phyloP scores from a whole-genome alignment of 2,797 vertebrate species.

The Chanos chanos region DNA sequence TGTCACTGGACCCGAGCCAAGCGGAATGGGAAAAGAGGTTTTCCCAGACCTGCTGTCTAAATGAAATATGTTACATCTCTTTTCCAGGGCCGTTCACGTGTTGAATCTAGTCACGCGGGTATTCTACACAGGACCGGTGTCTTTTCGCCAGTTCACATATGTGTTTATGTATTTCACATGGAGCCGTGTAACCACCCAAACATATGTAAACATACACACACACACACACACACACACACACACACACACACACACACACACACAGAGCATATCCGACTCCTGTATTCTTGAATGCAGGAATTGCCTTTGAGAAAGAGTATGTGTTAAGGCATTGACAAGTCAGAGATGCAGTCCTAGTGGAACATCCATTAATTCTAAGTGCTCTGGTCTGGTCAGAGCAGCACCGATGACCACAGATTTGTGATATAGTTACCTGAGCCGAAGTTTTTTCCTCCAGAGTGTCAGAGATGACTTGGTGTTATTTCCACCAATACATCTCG shows the following conservation, averaged over 20 bases:
- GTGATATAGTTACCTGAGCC: slow-evolving; percentile 34
- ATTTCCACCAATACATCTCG: slow-evolving; percentile 38
- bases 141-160: slow-evolving; percentile 6
- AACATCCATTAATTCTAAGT: too few species aligned
- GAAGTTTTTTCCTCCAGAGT: slow-evolving; percentile 29
- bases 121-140: not conserved
- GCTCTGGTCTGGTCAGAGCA: slow-evolving; percentile 14
- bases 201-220: not conserved
- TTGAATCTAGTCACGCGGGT: not conserved
- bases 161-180: too few species aligned
- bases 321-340: too few species aligned
- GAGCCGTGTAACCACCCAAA: too few species aligned
- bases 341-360: too few species aligned
- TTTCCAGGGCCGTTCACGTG: slow-evolving; percentile 20
- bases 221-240: slow-evolving; percentile 5
- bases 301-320: too few species aligned
- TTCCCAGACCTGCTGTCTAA: slow-evolving; percentile 21
- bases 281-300: too few species aligned
- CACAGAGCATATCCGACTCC: too few species aligned
- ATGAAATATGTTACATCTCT: slow-evolving; percentile 27
- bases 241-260: slow-evolving; percentile 1
- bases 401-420: slow-evolving; percentile 31
- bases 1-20: slow-evolving; percentile 46
- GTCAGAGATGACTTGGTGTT: slow-evolving; percentile 25
- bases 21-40: slow-evolving; percentile 49